A percentile compares a stretch with the other conserved stretches of the same genome.
Evolutionary conservation across 2,797 vertebrate species (phyloP).

Genomic region (Channa striata): DNA sequence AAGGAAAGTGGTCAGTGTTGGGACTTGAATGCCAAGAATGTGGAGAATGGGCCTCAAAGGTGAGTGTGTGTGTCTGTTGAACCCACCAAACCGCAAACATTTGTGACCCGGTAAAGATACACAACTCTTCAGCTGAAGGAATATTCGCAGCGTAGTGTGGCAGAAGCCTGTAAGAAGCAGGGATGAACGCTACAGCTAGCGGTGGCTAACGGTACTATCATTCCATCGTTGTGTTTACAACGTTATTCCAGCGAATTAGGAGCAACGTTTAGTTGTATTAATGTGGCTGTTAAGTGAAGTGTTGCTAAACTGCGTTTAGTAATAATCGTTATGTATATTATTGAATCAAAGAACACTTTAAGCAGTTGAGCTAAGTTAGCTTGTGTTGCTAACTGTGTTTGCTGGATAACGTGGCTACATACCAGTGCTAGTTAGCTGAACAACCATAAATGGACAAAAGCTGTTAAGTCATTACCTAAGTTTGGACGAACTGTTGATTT

Average conservation of each 20-base stretch:
- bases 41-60: background rate
- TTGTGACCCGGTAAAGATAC: background rate
- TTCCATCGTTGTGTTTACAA: background rate
- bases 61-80: constrained; percentile 20
- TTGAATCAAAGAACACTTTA: background rate
- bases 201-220: constrained; percentile 19
- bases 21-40: constrained; percentile 8
- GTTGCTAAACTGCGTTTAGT: background rate
- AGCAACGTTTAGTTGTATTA: background rate
- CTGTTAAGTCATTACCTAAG: background rate
- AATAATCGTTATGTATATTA: fast-evolving
- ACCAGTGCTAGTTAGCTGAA: constrained; percentile 6
- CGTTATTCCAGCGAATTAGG: background rate
- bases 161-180: background rate
- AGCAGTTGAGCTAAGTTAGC: background rate
- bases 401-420: constrained; percentile 26
- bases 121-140: constrained; percentile 6
- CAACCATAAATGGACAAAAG: background rate
- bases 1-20: constrained; percentile 1
- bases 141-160: background rate
- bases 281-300: background rate
- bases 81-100: background rate
- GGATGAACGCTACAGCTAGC: constrained; percentile 38
- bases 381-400: constrained; percentile 21
- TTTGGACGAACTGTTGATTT: background rate